These are phyloP conservation scores for Sarcophilus harrisii DNA, from an alignment of 2,797 vertebrate genomes.

Conservation along the genomic window DNA sequence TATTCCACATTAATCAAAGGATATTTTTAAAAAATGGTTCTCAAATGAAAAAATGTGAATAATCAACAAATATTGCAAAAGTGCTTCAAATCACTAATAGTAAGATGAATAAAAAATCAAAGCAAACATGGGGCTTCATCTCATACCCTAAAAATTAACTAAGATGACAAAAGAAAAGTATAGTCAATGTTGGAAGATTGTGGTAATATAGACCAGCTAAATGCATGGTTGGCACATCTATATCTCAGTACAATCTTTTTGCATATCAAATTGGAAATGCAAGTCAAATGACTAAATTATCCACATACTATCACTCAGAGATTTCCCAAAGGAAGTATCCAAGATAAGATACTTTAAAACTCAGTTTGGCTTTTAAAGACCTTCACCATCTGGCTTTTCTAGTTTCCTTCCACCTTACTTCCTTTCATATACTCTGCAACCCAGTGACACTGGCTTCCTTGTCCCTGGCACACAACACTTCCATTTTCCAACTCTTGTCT, in stretches of 20 bases:
- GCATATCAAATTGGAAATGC: neutral
- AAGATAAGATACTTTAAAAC: neutral
- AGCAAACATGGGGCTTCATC: neutral
- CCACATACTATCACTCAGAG: neutral
- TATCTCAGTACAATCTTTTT: neutral
- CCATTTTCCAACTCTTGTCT: neutral
- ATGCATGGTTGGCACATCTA: neutral
- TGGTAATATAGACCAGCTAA: neutral
- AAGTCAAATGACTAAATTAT: neutral
- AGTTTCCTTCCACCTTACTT: neutral
- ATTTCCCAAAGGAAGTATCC: neutral
- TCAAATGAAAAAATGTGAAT: neutral
- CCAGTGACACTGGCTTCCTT: neutral
- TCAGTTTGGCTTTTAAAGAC: neutral
- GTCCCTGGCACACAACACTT: neutral
- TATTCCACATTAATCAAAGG: neutral
- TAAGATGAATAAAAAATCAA: neutral
- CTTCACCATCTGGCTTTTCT: neutral
- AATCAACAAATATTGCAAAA: neutral
- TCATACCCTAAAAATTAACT: neutral
- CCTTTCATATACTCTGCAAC: neutral
- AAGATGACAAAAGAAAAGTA: neutral
- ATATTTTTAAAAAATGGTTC: neutral
- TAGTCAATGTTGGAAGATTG: neutral
- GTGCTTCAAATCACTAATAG: neutral